A percentile compares a stretch with the other conserved stretches of the same genome.
Evolutionary conservation across 2,797 vertebrate genomes (phyloP).

Genomic region (Parauchenoglanis punctatus): DNA sequence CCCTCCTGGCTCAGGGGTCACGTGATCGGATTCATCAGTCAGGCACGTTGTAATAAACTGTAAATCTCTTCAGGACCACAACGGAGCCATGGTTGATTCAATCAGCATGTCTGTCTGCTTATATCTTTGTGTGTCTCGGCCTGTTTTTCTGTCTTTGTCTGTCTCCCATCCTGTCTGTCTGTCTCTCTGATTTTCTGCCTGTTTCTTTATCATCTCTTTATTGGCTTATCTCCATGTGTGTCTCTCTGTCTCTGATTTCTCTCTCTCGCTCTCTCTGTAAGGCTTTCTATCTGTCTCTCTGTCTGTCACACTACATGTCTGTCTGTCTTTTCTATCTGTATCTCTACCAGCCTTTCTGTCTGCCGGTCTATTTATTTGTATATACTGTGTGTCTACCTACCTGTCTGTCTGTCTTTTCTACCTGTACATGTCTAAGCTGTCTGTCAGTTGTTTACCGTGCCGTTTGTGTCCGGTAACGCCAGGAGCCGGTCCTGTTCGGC

Average conservation of each 20-base stretch:
- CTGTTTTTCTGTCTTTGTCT: not conserved
- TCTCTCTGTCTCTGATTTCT: not conserved
- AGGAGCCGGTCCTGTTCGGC: conserved; percentile 94
- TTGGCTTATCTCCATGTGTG: not conserved
- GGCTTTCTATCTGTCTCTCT: not conserved
- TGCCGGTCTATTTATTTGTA: not conserved
- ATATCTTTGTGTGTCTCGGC: not conserved
- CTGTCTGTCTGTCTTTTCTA: not conserved
- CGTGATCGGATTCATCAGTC: conserved; percentile 93
- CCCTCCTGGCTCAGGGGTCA: conserved; percentile 90
- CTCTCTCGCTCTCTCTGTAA: not conserved
- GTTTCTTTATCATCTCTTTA: not conserved
- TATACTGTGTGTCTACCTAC: too few species aligned
- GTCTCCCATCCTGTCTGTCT: too few species aligned
- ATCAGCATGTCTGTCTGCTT: not conserved
- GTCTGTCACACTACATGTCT: not conserved
- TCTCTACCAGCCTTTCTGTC: not conserved
- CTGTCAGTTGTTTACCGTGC: not conserved
- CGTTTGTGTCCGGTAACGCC: not conserved
- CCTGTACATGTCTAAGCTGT: not conserved
- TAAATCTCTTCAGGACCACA: not conserved
- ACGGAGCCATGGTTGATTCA: not conserved
- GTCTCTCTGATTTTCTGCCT: not conserved
- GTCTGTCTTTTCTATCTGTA: not conserved
- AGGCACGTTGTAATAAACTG: conserved; percentile 70